Conservation (phyloP, 2,113 vertebrate species). For the Proteles cristata region DNA sequence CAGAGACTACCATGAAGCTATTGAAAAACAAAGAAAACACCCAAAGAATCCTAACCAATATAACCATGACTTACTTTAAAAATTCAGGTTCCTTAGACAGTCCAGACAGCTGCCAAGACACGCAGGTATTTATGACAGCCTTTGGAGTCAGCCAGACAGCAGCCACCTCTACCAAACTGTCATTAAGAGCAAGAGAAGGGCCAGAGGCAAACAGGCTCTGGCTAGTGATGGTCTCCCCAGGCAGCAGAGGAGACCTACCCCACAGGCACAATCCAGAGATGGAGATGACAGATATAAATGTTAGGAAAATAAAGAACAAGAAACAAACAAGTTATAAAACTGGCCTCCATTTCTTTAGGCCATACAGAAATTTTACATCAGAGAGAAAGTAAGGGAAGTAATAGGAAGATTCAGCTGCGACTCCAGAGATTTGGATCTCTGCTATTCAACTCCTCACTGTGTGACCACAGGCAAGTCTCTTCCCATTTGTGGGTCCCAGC, state of each 20-base stretch:
- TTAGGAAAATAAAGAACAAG: constrained; percentile 33
- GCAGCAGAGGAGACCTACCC: neutral
- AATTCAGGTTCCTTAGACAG: neutral
- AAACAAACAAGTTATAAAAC: neutral
- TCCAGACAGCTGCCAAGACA: neutral
- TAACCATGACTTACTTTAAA: neutral
- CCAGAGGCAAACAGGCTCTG: neutral
- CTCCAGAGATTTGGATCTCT: neutral
- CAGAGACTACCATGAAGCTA: neutral
- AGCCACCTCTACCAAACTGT: neutral
- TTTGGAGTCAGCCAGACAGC: neutral
- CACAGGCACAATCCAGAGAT: neutral
- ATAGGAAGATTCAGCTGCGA: neutral
- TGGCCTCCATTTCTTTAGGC: neutral
- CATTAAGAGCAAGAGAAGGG: neutral
- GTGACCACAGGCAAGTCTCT: constrained; percentile 11
- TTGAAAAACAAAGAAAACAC: neutral
- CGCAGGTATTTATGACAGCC: neutral
- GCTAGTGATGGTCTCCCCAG: neutral
- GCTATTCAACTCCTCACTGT: neutral
- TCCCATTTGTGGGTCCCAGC: neutral
- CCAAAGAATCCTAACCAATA: neutral
- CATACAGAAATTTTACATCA: constrained; percentile 21
- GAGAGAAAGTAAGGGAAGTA: neutral
- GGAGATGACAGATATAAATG: neutral